These are phyloP conservation scores for Argopecten irradians DNA, from an alignment of 1,140 invertebrate genomes.

Conservation along the genomic window DNA sequence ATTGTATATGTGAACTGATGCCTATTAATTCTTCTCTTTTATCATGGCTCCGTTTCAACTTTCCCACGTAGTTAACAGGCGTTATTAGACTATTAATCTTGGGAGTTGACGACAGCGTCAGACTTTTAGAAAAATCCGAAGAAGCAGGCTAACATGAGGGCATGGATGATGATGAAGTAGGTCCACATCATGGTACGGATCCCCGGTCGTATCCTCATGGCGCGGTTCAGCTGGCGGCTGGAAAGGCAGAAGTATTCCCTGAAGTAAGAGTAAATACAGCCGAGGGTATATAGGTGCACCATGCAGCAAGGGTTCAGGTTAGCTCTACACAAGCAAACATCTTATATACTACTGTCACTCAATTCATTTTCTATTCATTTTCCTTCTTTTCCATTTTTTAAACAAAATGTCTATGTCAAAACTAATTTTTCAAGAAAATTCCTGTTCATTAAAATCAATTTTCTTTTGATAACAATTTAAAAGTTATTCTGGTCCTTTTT, in stretches of 20 bases:
- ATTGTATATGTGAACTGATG: too few species aligned
- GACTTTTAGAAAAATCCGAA: slow-evolving; percentile 60
- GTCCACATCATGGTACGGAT: slow-evolving; percentile 62
- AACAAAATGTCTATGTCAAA: too few species aligned
- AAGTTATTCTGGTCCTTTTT: too few species aligned
- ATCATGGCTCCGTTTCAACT: too few species aligned
- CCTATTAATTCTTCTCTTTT: too few species aligned
- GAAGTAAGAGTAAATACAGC: slow-evolving; percentile 44
- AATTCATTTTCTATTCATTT: background rate
- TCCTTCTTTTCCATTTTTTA: too few species aligned
- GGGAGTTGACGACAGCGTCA: background rate
- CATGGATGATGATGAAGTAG: slow-evolving; percentile 65
- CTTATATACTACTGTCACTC: background rate
- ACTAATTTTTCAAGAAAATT: too few species aligned
- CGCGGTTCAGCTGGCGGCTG: slow-evolving; percentile 60
- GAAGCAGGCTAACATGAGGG: slow-evolving; percentile 61
- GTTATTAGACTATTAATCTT: background rate
- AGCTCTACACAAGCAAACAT: background rate
- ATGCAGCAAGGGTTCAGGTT: slow-evolving; percentile 12
- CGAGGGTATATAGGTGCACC: background rate
- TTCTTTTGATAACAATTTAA: too few species aligned
- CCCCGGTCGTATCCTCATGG: slow-evolving; percentile 64
- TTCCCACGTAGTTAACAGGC: background rate
- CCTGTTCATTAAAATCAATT: too few species aligned
- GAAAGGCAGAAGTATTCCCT: slow-evolving; percentile 70